These are phyloP conservation scores for Cochlearius cochlearius DNA, from an alignment of 2,113 vertebrate genomes.

Conservation along the genomic window DNA sequence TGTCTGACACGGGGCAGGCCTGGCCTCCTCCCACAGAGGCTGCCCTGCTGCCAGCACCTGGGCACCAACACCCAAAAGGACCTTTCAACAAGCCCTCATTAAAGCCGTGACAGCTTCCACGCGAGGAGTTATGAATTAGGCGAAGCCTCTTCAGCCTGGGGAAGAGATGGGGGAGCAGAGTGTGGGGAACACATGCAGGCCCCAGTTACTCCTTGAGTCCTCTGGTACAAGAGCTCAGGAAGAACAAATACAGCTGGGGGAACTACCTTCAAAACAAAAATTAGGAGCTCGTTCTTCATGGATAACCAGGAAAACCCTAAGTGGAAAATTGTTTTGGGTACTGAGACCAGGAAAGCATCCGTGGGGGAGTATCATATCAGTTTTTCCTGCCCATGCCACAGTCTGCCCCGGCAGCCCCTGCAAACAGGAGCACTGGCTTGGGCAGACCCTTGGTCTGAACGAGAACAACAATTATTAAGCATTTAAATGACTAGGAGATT, in stretches of 20 bases:
- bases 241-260: not conserved
- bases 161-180: not conserved
- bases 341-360: not conserved
- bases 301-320: not conserved
- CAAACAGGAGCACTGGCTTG: not conserved
- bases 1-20: rapidly evolving
- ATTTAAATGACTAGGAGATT: not conserved
- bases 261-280: not conserved
- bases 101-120: not conserved
- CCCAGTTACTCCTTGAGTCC: not conserved
- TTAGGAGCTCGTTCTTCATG: not conserved
- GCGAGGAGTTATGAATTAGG: rapidly evolving
- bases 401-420: not conserved
- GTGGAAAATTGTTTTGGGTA: not conserved
- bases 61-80: rapidly evolving
- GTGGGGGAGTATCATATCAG: not conserved
- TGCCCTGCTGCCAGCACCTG: rapidly evolving
- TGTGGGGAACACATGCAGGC: rapidly evolving
- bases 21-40: not conserved
- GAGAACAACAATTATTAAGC: not conserved
- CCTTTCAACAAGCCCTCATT: too few relatives aligned
- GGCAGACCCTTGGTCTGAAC: not conserved
- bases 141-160: too few relatives aligned
- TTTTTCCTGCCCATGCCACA: not conserved
- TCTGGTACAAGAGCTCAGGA: rapidly evolving